phyloP scores from a whole-genome alignment of 1,140 invertebrate species.

The Uloborus diversus region DNA sequence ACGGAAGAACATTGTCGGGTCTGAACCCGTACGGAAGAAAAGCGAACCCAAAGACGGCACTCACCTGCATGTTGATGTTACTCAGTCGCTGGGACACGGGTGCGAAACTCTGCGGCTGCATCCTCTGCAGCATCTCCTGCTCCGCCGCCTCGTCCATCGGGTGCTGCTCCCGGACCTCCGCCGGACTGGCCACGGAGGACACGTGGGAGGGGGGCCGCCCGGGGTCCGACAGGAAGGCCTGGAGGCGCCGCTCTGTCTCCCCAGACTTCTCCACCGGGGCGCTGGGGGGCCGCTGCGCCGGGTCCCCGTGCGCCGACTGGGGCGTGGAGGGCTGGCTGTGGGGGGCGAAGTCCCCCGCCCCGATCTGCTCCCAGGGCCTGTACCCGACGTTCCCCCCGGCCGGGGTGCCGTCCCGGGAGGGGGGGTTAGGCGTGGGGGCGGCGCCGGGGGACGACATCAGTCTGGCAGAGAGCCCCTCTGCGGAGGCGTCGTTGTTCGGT shows the following conservation, averaged over 20 bases:
- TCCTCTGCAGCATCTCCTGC: slow-evolving; percentile 21
- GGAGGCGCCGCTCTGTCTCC: slow-evolving; percentile 1
- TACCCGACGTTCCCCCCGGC: slow-evolving; percentile 50
- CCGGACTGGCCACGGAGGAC: slow-evolving; percentile 45
- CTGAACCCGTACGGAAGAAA: too few relatives aligned
- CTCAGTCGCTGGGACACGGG: slow-evolving; percentile 1
- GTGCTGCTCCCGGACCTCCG: slow-evolving; percentile 12
- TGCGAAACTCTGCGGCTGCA: slow-evolving; percentile 36
- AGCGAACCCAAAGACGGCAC: too few relatives aligned
- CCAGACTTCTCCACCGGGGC: slow-evolving; percentile 37
- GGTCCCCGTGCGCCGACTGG: slow-evolving; percentile 12
- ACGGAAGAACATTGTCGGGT: too few relatives aligned
- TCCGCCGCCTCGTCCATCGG: slow-evolving; percentile 22
- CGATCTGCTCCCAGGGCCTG: slow-evolving; percentile 56
- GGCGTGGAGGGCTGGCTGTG: slow-evolving; percentile 41
- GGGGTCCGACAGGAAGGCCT: slow-evolving; percentile 35
- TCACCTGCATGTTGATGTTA: slow-evolving; percentile 52
- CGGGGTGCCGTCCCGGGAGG: slow-evolving; percentile 54
- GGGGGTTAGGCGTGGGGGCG: slow-evolving; percentile 41
- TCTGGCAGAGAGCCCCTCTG: slow-evolving; percentile 56
- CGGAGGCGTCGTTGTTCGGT: slow-evolving; percentile 43
- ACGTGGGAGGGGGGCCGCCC: slow-evolving; percentile 49
- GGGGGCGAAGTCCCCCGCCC: slow-evolving; percentile 20
- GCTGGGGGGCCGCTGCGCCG: slow-evolving; percentile 15
- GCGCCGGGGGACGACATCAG: slow-evolving; percentile 27